Evolutionary conservation across 2,888 invertebrate genomes (phyloP).

Genomic region (Busseola fusca): DNA sequence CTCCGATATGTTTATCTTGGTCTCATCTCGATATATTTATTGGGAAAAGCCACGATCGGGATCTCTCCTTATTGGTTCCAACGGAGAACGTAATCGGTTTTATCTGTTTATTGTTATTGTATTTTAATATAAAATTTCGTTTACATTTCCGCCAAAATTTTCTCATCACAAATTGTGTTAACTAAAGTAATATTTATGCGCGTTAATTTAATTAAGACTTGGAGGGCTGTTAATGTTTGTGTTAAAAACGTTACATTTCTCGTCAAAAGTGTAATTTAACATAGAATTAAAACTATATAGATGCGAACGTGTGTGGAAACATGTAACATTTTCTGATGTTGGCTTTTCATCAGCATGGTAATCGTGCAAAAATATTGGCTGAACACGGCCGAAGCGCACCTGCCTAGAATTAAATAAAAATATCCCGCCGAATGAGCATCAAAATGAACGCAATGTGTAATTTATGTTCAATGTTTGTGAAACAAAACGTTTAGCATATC

Average conservation of each 20-base stretch:
- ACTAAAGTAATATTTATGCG: constrained; percentile 54
- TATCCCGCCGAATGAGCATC: constrained; percentile 78
- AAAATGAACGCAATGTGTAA: constrained; percentile 78
- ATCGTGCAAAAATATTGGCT: constrained; percentile 87
- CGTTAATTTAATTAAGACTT: constrained; percentile 56
- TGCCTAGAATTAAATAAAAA: constrained; percentile 88
- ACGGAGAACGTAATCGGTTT: constrained; percentile 75
- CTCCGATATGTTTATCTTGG: constrained; percentile 85
- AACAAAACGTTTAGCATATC: constrained; percentile 75
- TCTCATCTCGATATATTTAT: constrained; percentile 87
- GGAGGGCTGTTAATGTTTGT: constrained; percentile 51
- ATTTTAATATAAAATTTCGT: constrained; percentile 66
- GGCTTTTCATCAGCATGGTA: constrained; percentile 88
- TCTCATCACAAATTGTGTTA: constrained; percentile 54
- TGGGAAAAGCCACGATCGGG: constrained; percentile 80
- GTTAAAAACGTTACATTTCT: constrained; percentile 48
- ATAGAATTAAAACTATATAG: constrained; percentile 76
- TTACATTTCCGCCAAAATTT: constrained; percentile 58
- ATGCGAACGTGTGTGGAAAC: constrained; percentile 68
- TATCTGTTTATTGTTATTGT: constrained; percentile 74
- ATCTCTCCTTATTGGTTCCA: constrained; percentile 81
- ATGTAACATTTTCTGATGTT: constrained; percentile 79
- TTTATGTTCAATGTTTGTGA: constrained; percentile 78
- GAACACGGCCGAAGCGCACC: constrained; percentile 80
- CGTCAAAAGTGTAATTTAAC: constrained; percentile 74